Conservation (phyloP, 2,888 invertebrate species). For the Beris chalybata region DNA sequence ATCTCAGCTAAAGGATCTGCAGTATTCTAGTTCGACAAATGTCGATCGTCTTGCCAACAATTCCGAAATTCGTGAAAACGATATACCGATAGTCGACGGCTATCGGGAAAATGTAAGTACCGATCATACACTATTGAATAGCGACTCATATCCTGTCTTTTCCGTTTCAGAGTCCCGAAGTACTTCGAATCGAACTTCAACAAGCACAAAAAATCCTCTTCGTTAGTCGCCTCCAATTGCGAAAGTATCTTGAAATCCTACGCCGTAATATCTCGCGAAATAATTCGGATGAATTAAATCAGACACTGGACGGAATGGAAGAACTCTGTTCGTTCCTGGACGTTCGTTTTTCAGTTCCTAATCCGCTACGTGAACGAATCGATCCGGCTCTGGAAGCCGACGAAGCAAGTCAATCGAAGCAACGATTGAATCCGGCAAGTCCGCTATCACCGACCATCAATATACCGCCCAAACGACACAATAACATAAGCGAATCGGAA, state of each 20-base stretch:
- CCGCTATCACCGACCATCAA: too few relatives aligned
- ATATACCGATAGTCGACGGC: conserved; percentile 54
- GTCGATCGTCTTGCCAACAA: conserved; percentile 47
- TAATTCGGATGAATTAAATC: conserved; percentile 49
- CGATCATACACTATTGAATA: not conserved
- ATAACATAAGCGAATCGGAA: conserved; percentile 10
- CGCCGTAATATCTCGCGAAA: conserved; percentile 50
- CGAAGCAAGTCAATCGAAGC: conserved; percentile 44
- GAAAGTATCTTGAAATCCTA: conserved; percentile 54
- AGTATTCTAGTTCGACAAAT: conserved; percentile 48
- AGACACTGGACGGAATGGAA: conserved; percentile 58
- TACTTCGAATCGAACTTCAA: conserved; percentile 54
- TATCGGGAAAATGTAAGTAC: conserved; percentile 53
- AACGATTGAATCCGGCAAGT: not conserved
- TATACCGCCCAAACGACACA: not conserved
- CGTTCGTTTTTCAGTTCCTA: conserved; percentile 50
- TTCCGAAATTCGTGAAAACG: conserved; percentile 41
- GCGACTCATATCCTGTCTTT: conserved; percentile 3
- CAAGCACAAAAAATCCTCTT: conserved; percentile 57
- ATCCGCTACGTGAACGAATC: conserved; percentile 46
- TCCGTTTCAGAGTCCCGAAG: conserved; percentile 54
- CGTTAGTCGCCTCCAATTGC: conserved; percentile 55
- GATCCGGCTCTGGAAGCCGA: conserved; percentile 56
- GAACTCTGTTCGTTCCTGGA: conserved; percentile 55
- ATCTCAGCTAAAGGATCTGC: conserved; percentile 45